phyloP scores from a whole-genome alignment of 2,113 vertebrate species.

The Lepidothrix coronata region DNA sequence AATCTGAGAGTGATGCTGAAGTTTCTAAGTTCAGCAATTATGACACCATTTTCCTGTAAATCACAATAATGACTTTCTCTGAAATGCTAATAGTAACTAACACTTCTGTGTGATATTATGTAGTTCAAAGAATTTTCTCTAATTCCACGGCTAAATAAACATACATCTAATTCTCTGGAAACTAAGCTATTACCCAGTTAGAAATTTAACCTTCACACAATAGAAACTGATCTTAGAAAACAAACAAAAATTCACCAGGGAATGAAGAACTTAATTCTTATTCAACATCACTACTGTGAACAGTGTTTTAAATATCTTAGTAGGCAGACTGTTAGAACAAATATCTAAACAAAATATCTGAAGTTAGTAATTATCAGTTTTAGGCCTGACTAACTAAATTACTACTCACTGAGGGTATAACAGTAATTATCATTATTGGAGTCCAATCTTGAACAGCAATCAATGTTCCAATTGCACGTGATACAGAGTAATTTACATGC shows the following conservation, averaged over 20 bases:
- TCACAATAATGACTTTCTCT: background rate
- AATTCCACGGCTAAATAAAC: background rate
- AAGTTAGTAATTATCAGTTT: constrained; percentile 3
- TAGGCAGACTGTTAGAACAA: background rate
- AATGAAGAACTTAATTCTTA: constrained; percentile 2
- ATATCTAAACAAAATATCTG: constrained; percentile 9
- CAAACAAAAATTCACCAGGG: background rate
- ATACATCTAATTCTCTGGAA: background rate
- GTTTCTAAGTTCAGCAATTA: background rate
- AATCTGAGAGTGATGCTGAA: background rate
- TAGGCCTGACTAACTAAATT: background rate
- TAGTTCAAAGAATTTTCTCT: background rate
- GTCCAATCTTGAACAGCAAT: background rate
- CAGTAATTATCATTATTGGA: constrained; percentile 7
- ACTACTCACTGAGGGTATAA: background rate
- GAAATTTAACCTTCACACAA: constrained; percentile 1
- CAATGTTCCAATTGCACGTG: background rate
- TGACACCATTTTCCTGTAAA: background rate
- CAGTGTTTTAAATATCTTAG: constrained; percentile 12
- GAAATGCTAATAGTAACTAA: background rate
- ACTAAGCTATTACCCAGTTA: background rate
- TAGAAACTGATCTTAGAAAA: constrained; percentile 12
- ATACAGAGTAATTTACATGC: background rate
- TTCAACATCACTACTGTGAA: constrained; percentile 1
- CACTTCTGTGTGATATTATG: background rate